phyloP scores from a whole-genome alignment of 2,888 invertebrate species.

The Plutella xylostella region DNA sequence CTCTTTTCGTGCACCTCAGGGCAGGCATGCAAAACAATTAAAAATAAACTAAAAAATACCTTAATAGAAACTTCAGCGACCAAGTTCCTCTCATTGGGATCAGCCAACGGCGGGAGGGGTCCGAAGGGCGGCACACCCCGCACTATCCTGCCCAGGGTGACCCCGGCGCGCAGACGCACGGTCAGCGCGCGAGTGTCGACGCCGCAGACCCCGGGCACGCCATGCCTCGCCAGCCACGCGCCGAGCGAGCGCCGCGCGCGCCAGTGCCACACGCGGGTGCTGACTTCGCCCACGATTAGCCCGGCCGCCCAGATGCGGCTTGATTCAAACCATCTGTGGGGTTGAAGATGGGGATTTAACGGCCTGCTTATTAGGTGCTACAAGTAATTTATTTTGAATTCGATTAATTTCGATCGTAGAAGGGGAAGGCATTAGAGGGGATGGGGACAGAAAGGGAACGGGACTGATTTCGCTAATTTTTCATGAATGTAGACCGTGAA shows the following conservation, averaged over 20 bases:
- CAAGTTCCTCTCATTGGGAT: slow-evolving; percentile 90
- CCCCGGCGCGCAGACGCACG: slow-evolving; percentile 89
- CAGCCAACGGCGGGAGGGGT: slow-evolving; percentile 51
- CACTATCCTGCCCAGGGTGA: slow-evolving; percentile 79
- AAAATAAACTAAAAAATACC: slow-evolving; percentile 46
- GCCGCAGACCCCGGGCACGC: slow-evolving; percentile 89
- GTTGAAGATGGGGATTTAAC: not conserved
- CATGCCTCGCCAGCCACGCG: slow-evolving; percentile 83
- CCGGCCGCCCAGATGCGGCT: slow-evolving; percentile 91
- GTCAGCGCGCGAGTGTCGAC: slow-evolving; percentile 95
- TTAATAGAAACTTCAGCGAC: slow-evolving; percentile 92
- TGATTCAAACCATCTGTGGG: slow-evolving; percentile 91
- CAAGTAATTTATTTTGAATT: too few species aligned
- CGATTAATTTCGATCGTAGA: too few species aligned
- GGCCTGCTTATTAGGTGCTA: too few species aligned
- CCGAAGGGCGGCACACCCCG: slow-evolving; percentile 62
- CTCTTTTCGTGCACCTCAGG: not conserved
- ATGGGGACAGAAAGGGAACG: too few species aligned
- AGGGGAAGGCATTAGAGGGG: too few species aligned
- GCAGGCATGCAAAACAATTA: not conserved
- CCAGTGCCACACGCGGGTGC: slow-evolving; percentile 93
- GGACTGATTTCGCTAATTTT: too few species aligned
- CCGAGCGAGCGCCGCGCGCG: slow-evolving; percentile 82
- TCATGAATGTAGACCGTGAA: too few species aligned
- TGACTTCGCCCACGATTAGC: slow-evolving; percentile 91